Evolutionary conservation across 2,797 vertebrate species (phyloP), one percentile per base, ranked within the genome.

Genomic region (Neopelma chrysocephalum): DNA sequence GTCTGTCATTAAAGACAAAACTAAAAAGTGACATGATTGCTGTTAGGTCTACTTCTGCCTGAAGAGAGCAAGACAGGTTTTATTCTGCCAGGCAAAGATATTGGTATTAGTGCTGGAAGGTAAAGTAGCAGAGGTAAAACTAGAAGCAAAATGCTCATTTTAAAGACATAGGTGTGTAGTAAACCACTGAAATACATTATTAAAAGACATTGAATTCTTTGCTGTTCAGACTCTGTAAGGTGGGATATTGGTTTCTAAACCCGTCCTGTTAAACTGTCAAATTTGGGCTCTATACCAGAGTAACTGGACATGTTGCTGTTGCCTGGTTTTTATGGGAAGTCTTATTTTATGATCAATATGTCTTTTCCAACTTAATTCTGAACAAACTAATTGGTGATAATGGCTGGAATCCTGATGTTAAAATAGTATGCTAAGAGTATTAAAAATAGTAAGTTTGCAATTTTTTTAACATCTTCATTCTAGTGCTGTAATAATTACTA

Each of bases 341-440:
- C 79, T 73, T 92, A 48, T 58, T 78, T 92, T 32, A 43, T 91
- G 10, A 54, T 58, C 40, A 68, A 10, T 79, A 73, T 64, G 68
- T 57, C 75, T 93, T 90, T 82, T 80, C 68, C 79, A 82, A 21
- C 71, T 89, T 89, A 87, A 90, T 89, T 92, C 78, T 80, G 58
- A 89, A 84, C n/a, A 92, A 70, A 92, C 85, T 93, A 89, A 92
- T 73, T 94, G 90, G 90, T 93, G 95, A 94, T 95, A 95, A 95
- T 70, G 48, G 47, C 83, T 84, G 78, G 68, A 82, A 82, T 94
- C 85, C 53, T 92, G 77, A 78, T 94, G 48, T 79, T 73, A 61
- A 66, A 65, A 47, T 65, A 83, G 54, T 92, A 79, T 88, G 73
- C 77, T 81, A 83, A 89, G 71, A 85, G 8, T 83, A 82, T 93